Evolutionary conservation across 2,113 vertebrate species (phyloP).

Genomic region (Hyperoodon ampullatus): DNA sequence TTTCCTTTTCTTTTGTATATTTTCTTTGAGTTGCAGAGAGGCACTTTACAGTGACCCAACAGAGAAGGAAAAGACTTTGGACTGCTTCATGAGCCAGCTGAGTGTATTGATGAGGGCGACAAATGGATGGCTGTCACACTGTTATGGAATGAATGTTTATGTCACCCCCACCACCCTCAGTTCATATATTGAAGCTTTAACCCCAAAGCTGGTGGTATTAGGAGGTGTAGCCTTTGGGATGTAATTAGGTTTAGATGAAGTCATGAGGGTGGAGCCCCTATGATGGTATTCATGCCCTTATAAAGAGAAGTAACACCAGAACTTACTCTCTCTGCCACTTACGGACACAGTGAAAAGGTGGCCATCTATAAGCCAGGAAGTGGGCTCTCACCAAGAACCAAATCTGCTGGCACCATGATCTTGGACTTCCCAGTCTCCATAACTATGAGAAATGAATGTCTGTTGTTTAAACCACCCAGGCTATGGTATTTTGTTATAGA

Average conservation of each 20-base stretch:
- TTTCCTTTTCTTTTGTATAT: background rate
- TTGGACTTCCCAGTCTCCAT: background rate
- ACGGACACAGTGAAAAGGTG: background rate
- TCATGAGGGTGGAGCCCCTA: background rate
- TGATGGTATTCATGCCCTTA: background rate
- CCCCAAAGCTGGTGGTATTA: background rate
- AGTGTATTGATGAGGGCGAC: background rate
- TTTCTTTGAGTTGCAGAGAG: background rate
- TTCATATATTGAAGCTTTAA: background rate
- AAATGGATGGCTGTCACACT: background rate
- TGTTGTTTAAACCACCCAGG: background rate
- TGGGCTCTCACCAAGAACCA: background rate
- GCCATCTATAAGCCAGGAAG: background rate
- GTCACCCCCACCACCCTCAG: background rate
- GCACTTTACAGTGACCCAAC: background rate
- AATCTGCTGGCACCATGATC: background rate
- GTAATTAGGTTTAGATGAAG: background rate
- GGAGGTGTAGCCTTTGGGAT: background rate
- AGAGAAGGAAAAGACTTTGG: background rate
- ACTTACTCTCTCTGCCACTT: fast-evolving
- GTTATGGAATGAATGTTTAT: background rate
- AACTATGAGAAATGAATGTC: background rate
- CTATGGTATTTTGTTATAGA: background rate
- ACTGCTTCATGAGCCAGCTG: too few relatives aligned
- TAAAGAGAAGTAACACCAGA: background rate